Conservation (phyloP, 2,888 invertebrate genomes). For the Hipparchia semele region DNA sequence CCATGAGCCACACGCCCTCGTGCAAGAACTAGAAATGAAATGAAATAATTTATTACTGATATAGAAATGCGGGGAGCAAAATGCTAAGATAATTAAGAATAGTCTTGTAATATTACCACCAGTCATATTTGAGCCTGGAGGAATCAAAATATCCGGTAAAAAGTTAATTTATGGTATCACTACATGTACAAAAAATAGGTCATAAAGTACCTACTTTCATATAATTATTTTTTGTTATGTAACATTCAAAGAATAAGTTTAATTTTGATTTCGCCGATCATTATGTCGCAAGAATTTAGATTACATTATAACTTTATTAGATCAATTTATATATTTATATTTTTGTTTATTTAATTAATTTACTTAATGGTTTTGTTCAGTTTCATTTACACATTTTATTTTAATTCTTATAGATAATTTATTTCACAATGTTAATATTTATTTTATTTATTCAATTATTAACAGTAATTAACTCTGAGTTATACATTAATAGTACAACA, state of each 20-base stretch:
- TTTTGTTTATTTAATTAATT: too few species aligned
- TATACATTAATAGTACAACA: constrained; percentile 51
- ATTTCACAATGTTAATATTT: constrained; percentile 43
- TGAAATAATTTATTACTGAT: too few species aligned
- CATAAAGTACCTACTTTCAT: neutral
- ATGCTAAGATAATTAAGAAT: too few species aligned
- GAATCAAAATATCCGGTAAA: neutral
- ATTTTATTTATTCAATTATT: constrained; percentile 49
- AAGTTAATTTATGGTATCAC: neutral
- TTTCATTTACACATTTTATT: neutral
- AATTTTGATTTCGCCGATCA: neutral
- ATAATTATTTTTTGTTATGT: neutral
- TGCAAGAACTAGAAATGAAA: too few species aligned
- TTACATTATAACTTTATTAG: too few species aligned
- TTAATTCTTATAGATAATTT: neutral
- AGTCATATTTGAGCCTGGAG: neutral
- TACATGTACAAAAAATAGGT: neutral
- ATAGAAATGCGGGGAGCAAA: too few species aligned
- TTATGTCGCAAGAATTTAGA: neutral
- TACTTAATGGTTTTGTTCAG: too few species aligned
- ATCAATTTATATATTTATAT: too few species aligned
- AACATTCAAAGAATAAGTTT: neutral
- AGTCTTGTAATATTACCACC: neutral
- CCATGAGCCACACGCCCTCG: too few species aligned
- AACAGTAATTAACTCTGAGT: constrained; percentile 43